Percentiles rank a stretch among this genome's conserved stretches.
phyloP scores from a whole-genome alignment of 1,140 invertebrate genomes.

The Heterodera schachtii region DNA sequence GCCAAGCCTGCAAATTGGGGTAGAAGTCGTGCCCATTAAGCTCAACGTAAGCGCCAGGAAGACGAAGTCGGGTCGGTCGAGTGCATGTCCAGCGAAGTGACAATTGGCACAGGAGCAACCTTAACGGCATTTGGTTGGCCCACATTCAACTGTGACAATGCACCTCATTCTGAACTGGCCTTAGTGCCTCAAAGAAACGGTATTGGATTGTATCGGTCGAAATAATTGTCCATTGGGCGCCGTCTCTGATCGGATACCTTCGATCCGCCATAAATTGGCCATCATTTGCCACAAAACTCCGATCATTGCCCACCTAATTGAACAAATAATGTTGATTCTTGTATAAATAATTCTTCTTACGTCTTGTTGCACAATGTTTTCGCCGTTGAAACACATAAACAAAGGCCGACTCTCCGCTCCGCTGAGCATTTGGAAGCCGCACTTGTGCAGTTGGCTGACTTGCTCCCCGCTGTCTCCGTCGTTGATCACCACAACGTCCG shows the following conservation, averaged over 20 bases:
- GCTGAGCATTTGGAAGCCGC: slow-evolving; percentile 98
- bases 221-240: slow-evolving; percentile 99
- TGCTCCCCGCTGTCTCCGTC: slow-evolving; percentile 81
- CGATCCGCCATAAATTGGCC: slow-evolving; percentile 88
- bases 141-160: no score
- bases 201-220: slow-evolving; percentile 99
- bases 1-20: slow-evolving; percentile 92
- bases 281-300: slow-evolving; percentile 81
- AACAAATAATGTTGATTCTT: slow-evolving; percentile 61
- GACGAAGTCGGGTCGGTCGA: slow-evolving; percentile 74
- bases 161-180: slow-evolving; percentile 80
- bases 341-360: slow-evolving; percentile 62
- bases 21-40: slow-evolving; percentile 95
- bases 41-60: slow-evolving; percentile 72
- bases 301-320: not conserved
- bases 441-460: slow-evolving; percentile 93
- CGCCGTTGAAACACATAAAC: slow-evolving; percentile 96
- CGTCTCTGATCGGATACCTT: slow-evolving; percentile 83
- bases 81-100: slow-evolving; percentile 82
- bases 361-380: slow-evolving; percentile 97
- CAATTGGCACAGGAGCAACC: slow-evolving; percentile 90
- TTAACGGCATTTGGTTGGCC: not conserved
- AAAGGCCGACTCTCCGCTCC: slow-evolving; percentile 80
- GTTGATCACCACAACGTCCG: slow-evolving; percentile 81
- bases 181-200: slow-evolving; percentile 98